These are phyloP conservation scores for Sphinx pinastri DNA, from an alignment of 2,888 invertebrate species.

Conservation along the genomic window DNA sequence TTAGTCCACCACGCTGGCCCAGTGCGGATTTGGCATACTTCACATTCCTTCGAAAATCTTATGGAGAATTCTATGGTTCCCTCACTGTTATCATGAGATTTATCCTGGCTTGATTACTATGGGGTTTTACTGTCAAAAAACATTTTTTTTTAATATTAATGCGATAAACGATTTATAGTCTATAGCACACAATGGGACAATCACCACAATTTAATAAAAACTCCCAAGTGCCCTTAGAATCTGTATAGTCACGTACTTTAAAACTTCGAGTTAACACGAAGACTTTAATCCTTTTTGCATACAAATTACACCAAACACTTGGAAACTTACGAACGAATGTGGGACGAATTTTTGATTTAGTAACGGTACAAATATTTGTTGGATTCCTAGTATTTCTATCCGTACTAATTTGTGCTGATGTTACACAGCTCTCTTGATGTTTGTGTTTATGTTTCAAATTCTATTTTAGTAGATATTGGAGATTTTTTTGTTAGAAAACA, in stretches of 20 bases:
- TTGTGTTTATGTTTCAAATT: no score
- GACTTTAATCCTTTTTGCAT: conserved; percentile 19
- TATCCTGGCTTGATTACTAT: no score
- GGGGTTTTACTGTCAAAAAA: neutral
- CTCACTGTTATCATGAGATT: no score
- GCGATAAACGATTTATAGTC: neutral
- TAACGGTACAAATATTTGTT: neutral
- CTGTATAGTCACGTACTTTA: conserved; percentile 18
- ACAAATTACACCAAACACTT: conserved; percentile 12
- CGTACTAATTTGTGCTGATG: no score
- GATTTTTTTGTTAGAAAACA: no score
- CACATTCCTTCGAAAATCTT: no score
- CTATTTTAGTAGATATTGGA: no score
- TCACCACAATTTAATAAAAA: conserved; percentile 4
- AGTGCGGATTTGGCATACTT: no score
- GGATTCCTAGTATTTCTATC: neutral
- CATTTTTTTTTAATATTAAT: neutral
- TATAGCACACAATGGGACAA: neutral
- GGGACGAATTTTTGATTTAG: neutral
- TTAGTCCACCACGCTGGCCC: no score
- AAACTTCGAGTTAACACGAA: conserved; percentile 7
- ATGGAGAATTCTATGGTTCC: no score
- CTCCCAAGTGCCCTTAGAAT: conserved; percentile 6
- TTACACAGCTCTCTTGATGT: no score
- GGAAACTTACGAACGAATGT: neutral